Percentiles rank a stretch among this genome's conserved stretches.
Evolutionary conservation across 2,888 invertebrate species (phyloP).

Genomic region (Caenorhabditis plicata): DNA sequence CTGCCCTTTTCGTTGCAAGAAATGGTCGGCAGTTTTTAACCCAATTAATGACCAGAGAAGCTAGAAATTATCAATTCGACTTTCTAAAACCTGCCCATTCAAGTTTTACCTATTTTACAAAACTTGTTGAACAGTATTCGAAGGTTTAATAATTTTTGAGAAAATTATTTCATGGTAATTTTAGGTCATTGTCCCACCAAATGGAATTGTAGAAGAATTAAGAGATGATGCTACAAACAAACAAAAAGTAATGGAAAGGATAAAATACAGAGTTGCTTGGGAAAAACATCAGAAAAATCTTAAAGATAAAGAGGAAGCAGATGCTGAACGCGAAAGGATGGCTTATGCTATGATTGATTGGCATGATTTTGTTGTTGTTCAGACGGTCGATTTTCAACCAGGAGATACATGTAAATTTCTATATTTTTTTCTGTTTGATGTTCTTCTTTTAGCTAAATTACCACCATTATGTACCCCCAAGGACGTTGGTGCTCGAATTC

Average conservation of each 20-base stretch:
- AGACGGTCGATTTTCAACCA: conserved; percentile 97
- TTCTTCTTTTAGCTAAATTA: conserved; percentile 64
- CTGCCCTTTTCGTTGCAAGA: conserved; percentile 96
- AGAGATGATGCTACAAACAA: conserved; percentile 49
- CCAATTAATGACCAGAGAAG: conserved; percentile 93
- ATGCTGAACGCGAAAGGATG: conserved; percentile 82
- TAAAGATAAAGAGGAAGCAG: conserved; percentile 88
- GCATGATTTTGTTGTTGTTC: conserved; percentile 99
- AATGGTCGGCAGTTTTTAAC: conserved; percentile 97
- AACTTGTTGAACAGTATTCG: conserved; percentile 95
- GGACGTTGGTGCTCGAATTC: conserved; percentile 70
- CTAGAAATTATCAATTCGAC: conserved; percentile 94
- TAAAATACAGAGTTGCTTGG: conserved; percentile 87
- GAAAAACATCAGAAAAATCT: conserved; percentile 90
- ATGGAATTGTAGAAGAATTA: conserved; percentile 67
- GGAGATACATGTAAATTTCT: conserved; percentile 78
- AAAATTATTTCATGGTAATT: background rate
- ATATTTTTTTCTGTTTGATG: background rate
- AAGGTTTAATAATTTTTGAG: conserved; percentile 77
- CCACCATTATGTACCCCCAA: conserved; percentile 70
- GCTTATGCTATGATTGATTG: conserved; percentile 95
- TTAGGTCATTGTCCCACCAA: conserved; percentile 84
- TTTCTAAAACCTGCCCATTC: conserved; percentile 97
- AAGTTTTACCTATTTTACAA: conserved; percentile 95
- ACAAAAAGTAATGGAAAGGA: conserved; percentile 51